A percentile compares a stretch with the other conserved stretches of the same genome.
Conservation (phyloP, 2,888 invertebrate species). For the Gryllus longicercus region DNA sequence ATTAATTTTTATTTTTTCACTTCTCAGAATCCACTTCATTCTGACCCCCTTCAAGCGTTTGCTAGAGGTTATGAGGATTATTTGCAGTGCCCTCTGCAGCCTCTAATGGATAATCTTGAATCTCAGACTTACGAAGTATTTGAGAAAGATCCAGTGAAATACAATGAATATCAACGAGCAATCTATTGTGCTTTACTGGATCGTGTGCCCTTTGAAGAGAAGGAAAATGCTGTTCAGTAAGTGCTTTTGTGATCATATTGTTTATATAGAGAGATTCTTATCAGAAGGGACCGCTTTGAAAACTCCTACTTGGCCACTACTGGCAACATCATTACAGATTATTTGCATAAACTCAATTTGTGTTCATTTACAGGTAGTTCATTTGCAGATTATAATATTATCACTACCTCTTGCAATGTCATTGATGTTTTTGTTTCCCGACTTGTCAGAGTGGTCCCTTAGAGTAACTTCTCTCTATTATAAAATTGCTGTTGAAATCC, state of each 20-base stretch:
- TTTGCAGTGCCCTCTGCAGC: slow-evolving; percentile 87
- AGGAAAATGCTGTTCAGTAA: slow-evolving; percentile 47
- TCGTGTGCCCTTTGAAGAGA: slow-evolving; percentile 50
- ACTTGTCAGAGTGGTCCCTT: too few species aligned
- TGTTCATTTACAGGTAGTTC: too few species aligned
- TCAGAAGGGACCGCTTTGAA: too few species aligned
- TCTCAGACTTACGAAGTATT: slow-evolving; percentile 96
- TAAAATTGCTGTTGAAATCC: too few species aligned
- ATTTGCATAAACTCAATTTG: too few species aligned
- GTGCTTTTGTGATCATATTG: slow-evolving; percentile 25
- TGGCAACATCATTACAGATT: too few species aligned
- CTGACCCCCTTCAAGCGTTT: slow-evolving; percentile 46
- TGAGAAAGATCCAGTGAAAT: slow-evolving; percentile 96
- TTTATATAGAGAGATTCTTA: too few species aligned
- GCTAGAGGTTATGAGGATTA: slow-evolving; percentile 85
- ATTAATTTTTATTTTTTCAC: neutral
- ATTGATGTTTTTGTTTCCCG: too few species aligned
- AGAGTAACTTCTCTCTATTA: too few species aligned
- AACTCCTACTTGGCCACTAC: too few species aligned
- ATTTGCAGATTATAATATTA: too few species aligned
- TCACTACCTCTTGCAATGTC: too few species aligned
- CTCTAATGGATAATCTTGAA: slow-evolving; percentile 92
- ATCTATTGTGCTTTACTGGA: slow-evolving; percentile 72
- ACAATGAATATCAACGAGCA: slow-evolving; percentile 81
- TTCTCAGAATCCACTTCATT: slow-evolving; percentile 27